Evolutionary conservation across 2,888 invertebrate species (phyloP).

Genomic region (Deilephila elpenor): DNA sequence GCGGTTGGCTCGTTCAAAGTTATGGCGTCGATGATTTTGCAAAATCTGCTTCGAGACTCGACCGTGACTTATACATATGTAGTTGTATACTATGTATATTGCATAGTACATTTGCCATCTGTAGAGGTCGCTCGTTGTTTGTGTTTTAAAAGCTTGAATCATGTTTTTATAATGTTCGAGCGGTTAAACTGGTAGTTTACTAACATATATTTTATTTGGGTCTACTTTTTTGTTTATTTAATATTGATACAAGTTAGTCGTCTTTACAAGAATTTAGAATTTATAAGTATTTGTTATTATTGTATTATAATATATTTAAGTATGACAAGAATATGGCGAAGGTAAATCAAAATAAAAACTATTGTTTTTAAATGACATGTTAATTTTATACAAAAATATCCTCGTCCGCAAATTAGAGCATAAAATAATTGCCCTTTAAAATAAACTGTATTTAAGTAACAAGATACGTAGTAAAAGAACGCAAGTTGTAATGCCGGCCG

Average conservation of each 20-base stretch:
- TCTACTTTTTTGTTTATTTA: background rate
- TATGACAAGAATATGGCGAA: too few relatives aligned
- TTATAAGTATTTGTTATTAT: too few relatives aligned
- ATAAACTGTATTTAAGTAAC: background rate
- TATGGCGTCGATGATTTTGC: slow-evolving; percentile 59
- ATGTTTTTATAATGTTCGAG: background rate
- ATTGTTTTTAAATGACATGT: too few relatives aligned
- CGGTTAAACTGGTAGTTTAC: background rate
- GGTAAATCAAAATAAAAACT: too few relatives aligned
- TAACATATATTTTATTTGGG: background rate
- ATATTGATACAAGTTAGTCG: too few relatives aligned
- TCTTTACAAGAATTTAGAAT: too few relatives aligned
- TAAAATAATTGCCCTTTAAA: background rate
- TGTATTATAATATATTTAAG: too few relatives aligned
- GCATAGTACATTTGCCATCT: background rate
- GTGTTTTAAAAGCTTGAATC: background rate
- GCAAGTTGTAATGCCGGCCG: slow-evolving; percentile 7
- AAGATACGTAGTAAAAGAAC: slow-evolving; percentile 17
- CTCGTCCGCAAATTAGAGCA: background rate
- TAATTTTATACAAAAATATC: background rate
- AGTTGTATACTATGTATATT: background rate
- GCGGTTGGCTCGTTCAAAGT: slow-evolving; percentile 65
- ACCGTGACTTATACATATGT: slow-evolving; percentile 10
- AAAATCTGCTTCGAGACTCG: slow-evolving; percentile 39
- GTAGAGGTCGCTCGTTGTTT: background rate